phyloP scores from a whole-genome alignment of 2,797 vertebrate genomes.

The Choloepus didactylus region DNA sequence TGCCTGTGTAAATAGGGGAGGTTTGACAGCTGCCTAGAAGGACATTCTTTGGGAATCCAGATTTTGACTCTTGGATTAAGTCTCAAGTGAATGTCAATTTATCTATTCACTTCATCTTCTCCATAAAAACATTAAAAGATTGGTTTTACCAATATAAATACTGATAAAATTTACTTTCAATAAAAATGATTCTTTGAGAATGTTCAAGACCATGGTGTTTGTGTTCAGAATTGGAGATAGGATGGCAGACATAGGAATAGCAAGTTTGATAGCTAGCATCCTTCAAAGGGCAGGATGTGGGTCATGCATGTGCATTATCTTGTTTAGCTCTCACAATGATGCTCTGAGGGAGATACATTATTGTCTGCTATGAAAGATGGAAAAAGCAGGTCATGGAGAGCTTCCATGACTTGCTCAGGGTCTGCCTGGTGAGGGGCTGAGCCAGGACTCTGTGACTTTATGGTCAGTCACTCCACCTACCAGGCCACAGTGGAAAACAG shows the following conservation, averaged over 20 bases:
- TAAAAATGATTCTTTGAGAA: neutral
- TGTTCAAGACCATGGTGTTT: neutral
- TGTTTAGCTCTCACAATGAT: neutral
- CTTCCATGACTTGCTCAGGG: neutral
- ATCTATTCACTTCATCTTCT: constrained; percentile 2
- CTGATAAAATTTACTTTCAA: too few species aligned
- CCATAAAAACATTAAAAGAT: neutral
- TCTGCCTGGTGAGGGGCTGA: neutral
- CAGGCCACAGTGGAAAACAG: neutral
- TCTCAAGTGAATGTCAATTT: constrained; percentile 3
- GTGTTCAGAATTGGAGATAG: neutral
- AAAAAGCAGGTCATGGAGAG: neutral
- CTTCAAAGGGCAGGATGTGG: fast-evolving
- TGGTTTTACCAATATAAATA: neutral
- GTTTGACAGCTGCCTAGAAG: constrained; percentile 21
- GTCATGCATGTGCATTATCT: neutral
- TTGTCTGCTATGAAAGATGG: neutral
- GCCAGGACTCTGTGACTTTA: neutral
- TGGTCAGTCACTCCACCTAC: neutral
- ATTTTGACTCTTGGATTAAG: constrained; percentile 32
- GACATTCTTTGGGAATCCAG: constrained; percentile 66
- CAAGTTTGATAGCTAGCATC: neutral
- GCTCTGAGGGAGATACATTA: neutral
- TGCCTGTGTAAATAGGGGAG: constrained; percentile 37
- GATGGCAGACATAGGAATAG: neutral